Evolutionary conservation across 2,113 vertebrate species (phyloP).

Genomic region (Corydoras sp.): DNA sequence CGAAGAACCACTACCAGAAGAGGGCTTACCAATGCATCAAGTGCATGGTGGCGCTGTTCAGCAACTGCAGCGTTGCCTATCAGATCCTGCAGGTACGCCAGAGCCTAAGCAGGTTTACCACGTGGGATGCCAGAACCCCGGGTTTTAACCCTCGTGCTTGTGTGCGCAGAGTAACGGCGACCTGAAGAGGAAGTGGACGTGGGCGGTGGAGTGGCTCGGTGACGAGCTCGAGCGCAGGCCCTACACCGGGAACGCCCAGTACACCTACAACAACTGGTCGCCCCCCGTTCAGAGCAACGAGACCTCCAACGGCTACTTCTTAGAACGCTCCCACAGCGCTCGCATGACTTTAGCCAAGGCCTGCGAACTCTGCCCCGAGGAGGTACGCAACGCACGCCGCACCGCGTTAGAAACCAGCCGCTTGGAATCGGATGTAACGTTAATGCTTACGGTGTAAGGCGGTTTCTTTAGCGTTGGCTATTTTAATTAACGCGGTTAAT

Average conservation of each 20-base stretch:
- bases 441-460: too few relatives aligned
- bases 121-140: too few relatives aligned
- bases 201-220: constrained; percentile 98
- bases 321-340: constrained; percentile 97
- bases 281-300: constrained; percentile 98
- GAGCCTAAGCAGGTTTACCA: too few relatives aligned
- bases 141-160: not conserved
- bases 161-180: constrained; percentile 88
- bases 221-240: constrained; percentile 95
- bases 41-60: constrained; percentile 98
- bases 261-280: constrained; percentile 98
- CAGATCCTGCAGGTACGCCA: constrained; percentile 89
- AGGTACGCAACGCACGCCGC: constrained; percentile 72
- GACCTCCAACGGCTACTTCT: constrained; percentile 98
- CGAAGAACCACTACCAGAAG: constrained; percentile 99
- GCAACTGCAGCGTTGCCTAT: constrained; percentile 97
- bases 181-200: constrained; percentile 99
- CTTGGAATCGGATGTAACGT: not conserved
- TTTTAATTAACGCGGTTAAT: not conserved
- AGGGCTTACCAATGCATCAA: constrained; percentile 98
- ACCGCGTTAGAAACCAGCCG: not conserved
- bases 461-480: too few relatives aligned
- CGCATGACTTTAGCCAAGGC: constrained; percentile 99
- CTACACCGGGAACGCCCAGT: constrained; percentile 94
- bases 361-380: constrained; percentile 97